Evolutionary conservation across 2,888 invertebrate genomes (phyloP).

Genomic region (Tipula unca): DNA sequence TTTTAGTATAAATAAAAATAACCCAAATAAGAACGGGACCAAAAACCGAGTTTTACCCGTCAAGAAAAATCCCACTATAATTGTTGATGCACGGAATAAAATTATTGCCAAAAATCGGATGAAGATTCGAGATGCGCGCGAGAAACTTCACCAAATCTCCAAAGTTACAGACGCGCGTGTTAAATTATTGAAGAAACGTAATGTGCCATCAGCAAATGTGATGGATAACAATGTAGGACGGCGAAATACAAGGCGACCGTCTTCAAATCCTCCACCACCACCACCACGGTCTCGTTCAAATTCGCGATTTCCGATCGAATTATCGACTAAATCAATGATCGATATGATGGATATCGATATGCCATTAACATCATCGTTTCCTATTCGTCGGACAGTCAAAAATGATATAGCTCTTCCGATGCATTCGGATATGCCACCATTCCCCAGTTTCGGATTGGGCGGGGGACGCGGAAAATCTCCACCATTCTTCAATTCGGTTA

Average conservation of each 20-base stretch:
- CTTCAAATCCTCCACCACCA: constrained; percentile 32
- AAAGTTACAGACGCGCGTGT: constrained; percentile 66
- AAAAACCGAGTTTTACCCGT: background rate
- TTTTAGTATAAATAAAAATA: constrained; percentile 15
- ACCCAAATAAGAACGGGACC: background rate
- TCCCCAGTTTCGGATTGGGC: constrained; percentile 22
- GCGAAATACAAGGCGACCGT: constrained; percentile 23
- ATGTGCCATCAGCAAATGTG: constrained; percentile 33
- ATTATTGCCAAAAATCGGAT: constrained; percentile 69
- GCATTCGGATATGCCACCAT: constrained; percentile 28
- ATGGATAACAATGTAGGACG: background rate
- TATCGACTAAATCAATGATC: constrained; percentile 24
- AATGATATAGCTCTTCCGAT: constrained; percentile 32
- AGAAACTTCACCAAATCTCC: constrained; percentile 66
- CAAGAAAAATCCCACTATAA: background rate
- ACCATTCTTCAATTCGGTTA: constrained; percentile 21
- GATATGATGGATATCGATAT: constrained; percentile 39
- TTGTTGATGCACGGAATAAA: constrained; percentile 62
- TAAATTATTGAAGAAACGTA: constrained; percentile 57
- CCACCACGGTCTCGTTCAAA: constrained; percentile 35
- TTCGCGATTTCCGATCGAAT: background rate
- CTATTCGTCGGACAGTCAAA: constrained; percentile 33
- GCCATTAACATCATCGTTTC: constrained; percentile 1
- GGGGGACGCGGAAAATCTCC: constrained; percentile 17
- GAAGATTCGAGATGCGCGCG: constrained; percentile 70